phyloP scores from a whole-genome alignment of 1,140 invertebrate genomes.

The Drosophila watanabei region DNA sequence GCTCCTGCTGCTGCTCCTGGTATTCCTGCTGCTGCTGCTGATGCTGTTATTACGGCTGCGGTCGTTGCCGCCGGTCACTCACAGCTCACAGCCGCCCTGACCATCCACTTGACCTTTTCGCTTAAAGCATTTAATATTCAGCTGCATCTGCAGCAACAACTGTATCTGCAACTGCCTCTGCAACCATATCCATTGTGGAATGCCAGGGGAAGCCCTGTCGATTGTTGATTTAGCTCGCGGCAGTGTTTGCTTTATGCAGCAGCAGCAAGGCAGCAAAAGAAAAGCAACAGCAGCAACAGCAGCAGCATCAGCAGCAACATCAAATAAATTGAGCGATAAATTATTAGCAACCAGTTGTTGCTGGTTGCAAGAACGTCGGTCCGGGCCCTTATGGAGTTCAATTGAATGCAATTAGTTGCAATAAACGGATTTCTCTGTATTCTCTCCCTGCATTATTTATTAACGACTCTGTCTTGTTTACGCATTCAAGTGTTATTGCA shows the following conservation, averaged over 20 bases:
- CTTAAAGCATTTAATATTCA: constrained; percentile 31
- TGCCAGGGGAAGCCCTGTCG: constrained; percentile 18
- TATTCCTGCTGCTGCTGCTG: background rate
- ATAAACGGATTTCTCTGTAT: constrained; percentile 60
- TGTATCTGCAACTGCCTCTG: background rate
- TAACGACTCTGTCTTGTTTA: constrained; percentile 40
- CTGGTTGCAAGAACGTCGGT: background rate
- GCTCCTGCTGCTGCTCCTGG: constrained; percentile 7
- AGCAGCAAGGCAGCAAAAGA: background rate
- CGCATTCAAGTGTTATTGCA: constrained; percentile 33
- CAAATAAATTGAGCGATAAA: constrained; percentile 51
- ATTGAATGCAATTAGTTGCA: constrained; percentile 71
- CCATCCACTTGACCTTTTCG: constrained; percentile 29
- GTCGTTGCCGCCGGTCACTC: constrained; percentile 25
- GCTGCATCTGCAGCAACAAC: background rate
- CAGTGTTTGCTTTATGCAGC: constrained; percentile 30
- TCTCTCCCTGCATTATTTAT: constrained; percentile 51
- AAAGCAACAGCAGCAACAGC: background rate
- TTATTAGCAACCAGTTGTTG: constrained; percentile 55
- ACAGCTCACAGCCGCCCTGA: background rate
- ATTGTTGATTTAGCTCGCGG: constrained; percentile 37
- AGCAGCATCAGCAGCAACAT: constrained; percentile 8
- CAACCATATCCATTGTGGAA: constrained; percentile 21
- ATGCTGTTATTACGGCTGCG: constrained; percentile 22
- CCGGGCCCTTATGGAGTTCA: constrained; percentile 39